Base-by-base conservation (phyloP, 2,113 vertebrate species). In the Nothocercus nigrocapillus region DNA sequence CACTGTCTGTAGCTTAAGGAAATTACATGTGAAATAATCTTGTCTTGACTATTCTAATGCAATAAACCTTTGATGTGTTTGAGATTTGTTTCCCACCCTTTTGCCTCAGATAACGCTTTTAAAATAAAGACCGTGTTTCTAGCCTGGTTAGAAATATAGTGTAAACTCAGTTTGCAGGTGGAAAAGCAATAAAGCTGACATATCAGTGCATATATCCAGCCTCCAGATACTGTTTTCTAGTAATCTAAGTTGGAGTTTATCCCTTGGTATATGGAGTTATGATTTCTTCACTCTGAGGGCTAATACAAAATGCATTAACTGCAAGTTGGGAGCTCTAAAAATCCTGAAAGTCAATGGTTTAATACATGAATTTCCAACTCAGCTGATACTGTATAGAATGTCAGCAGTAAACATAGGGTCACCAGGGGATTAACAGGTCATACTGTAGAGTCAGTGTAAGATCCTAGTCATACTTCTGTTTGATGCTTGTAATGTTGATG, bases 301-400 rank as follows among this genome's bases (percentile, higher is more conserved):
- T 88, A 75, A 94, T 95, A 85, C 32, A 78, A 93, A 96, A 93
- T 78, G 17, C 72, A 83, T 86, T 90, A 88, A 85, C 79, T 81
- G 82, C 32, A 75, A 91, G 79, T 30, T 4, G 76, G 61, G 85
- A 95, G 20, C 45, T 89, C 81, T 78, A 85, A 93, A 93, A 92
- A 64, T 64, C 76, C 36, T 42, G 32, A 84, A 86, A 93, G 32
- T 2, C 42, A 73, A 59, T 38, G 13, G 32, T 91, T 94, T 91
- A 88, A 83, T 59, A 67, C 27, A 20, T 53, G 84, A 56, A 61
- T 85, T 94, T 92, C 64, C 56, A 82, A 68, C 22, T 77, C 38
- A 56, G 1, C 38, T 84, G 62, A 45, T 83, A 56, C 25, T 27
- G 32, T 49, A 53, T 68, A 64, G 95, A 93, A 34, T 40, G 42